Conservation (phyloP, 2,113 vertebrate species). For the Piprites chloris region DNA sequence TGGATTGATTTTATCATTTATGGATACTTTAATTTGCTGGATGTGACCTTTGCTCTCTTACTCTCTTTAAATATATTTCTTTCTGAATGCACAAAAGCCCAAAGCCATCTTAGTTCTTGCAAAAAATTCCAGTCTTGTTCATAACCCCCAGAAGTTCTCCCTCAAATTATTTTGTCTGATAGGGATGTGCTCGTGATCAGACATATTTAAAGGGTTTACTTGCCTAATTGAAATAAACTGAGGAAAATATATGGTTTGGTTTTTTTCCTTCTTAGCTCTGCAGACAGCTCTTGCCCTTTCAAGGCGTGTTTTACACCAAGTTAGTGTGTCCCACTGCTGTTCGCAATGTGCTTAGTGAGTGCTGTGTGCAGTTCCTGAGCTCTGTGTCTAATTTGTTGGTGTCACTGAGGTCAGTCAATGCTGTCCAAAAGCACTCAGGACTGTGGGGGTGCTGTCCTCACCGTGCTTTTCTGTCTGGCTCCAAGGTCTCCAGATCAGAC, state of each 20-base stretch:
- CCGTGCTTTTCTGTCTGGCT: rapidly evolving
- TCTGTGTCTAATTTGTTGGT: background rate
- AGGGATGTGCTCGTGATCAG: background rate
- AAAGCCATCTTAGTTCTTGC: background rate
- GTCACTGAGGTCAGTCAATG: background rate
- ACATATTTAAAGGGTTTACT: background rate
- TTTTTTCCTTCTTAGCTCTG: background rate
- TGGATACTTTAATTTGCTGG: background rate
- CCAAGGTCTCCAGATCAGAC: background rate
- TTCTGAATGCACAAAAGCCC: background rate
- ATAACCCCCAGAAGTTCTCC: background rate
- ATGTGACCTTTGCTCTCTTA: background rate
- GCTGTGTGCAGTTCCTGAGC: background rate
- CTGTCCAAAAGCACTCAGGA: background rate
- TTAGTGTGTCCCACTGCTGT: background rate
- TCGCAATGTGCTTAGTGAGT: background rate
- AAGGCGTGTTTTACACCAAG: background rate
- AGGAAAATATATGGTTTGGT: background rate
- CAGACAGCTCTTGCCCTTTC: background rate
- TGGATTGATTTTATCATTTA: background rate
- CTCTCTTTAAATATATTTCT: background rate
- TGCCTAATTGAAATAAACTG: background rate
- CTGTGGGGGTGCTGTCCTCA: rapidly evolving
- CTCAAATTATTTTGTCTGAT: background rate
- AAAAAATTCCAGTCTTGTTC: background rate